These are phyloP conservation scores for Tuta absoluta DNA, from an alignment of 2,888 invertebrate genomes.

Conservation along the genomic window DNA sequence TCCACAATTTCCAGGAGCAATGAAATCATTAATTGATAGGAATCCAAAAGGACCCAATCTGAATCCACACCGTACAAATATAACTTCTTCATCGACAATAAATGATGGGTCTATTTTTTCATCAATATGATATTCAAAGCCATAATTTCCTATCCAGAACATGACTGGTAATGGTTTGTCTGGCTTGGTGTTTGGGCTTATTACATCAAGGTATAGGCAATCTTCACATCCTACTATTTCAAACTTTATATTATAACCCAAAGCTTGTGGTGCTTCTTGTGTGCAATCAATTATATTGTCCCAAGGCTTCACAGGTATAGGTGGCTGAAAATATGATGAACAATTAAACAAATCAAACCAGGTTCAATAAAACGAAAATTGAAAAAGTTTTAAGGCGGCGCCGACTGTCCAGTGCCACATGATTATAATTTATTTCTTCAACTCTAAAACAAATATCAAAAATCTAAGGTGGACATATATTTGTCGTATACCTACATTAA, in stretches of 20 bases:
- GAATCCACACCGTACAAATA: slow-evolving; percentile 71
- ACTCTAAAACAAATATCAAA: too few species aligned
- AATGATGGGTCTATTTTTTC: slow-evolving; percentile 60
- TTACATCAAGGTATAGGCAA: slow-evolving; percentile 70
- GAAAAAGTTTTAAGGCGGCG: too few species aligned
- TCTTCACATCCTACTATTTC: slow-evolving; percentile 63
- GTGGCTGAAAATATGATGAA: slow-evolving; percentile 57
- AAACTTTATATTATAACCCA: slow-evolving; percentile 33
- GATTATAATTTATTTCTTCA: too few species aligned
- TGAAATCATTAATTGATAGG: slow-evolving; percentile 65
- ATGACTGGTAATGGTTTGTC: slow-evolving; percentile 70
- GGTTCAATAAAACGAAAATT: too few species aligned
- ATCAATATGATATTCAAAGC: slow-evolving; percentile 55
- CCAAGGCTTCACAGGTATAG: slow-evolving; percentile 57
- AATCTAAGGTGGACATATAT: too few species aligned
- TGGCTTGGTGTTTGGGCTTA: slow-evolving; percentile 56
- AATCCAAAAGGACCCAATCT: slow-evolving; percentile 75
- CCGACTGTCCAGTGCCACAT: too few species aligned
- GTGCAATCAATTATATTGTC: slow-evolving; percentile 59
- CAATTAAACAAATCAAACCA: neutral
- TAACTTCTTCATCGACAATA: slow-evolving; percentile 57
- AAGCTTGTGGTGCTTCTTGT: slow-evolving; percentile 49
- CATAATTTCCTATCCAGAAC: slow-evolving; percentile 75
- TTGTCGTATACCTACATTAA: too few species aligned
- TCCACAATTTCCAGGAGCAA: slow-evolving; percentile 73